Conservation (phyloP, 35 echinoderm and acorn worm genomes). For the Strongylocentrotus purpuratus region DNA sequence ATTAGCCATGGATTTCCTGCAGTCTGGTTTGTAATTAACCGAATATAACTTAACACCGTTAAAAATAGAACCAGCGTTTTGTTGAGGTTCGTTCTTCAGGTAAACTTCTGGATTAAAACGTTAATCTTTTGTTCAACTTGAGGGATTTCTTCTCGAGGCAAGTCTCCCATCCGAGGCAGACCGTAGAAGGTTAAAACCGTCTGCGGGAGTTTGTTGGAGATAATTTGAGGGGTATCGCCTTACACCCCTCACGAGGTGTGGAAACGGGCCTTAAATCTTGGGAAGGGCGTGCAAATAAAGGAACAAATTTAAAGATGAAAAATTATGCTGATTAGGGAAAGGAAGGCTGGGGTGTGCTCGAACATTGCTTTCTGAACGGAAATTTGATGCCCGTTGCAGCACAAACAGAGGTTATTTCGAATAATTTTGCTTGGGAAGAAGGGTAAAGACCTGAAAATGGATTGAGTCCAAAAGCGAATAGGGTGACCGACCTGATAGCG, state of each 20-base stretch:
- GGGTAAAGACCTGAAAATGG: neutral
- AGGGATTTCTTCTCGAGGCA: neutral
- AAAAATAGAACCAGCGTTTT: neutral
- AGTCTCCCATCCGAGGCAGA: neutral
- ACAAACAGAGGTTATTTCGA: neutral
- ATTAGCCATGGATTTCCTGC: neutral
- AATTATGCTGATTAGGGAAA: constrained; percentile 22
- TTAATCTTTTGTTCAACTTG: neutral
- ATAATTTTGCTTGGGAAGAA: neutral
- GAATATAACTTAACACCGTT: neutral
- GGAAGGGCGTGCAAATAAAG: constrained; percentile 26
- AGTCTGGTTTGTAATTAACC: constrained; percentile 12
- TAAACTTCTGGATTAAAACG: neutral
- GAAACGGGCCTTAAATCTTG: neutral
- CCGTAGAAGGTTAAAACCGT: neutral
- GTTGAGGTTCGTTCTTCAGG: neutral
- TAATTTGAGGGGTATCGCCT: constrained; percentile 9
- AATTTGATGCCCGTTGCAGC: neutral
- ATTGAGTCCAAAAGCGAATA: neutral
- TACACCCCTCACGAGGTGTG: constrained; percentile 30
- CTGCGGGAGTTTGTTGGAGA: neutral
- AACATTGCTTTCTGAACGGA: constrained; percentile 15
- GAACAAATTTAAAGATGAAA: neutral
- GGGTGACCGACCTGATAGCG: neutral
- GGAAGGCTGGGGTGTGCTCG: constrained; percentile 35